A percentile compares a stretch with the other conserved stretches of the same genome.
These are phyloP conservation scores for Pachydiplax longipennis DNA, from an alignment of 2,888 invertebrate species.

Conservation along the genomic window DNA sequence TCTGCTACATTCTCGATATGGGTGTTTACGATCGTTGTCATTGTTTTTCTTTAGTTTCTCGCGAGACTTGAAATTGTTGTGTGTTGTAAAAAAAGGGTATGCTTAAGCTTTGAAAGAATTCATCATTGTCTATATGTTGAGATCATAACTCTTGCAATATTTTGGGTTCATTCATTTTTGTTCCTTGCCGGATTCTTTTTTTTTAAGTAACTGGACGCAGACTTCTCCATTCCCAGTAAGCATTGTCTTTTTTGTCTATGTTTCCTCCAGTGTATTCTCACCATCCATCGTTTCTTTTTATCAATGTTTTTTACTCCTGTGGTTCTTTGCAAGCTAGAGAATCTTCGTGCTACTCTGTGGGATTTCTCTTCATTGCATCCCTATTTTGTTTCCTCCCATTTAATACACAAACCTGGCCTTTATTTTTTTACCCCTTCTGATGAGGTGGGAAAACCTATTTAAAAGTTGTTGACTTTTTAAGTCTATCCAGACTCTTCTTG, in stretches of 20 bases:
- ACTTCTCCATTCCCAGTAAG: background rate
- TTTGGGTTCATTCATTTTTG: background rate
- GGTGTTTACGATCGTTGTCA: background rate
- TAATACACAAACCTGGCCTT: background rate
- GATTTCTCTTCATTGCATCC: background rate
- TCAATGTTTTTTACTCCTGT: background rate
- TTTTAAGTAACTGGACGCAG: background rate
- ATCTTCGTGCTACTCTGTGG: background rate
- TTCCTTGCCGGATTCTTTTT: background rate
- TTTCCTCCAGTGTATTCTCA: background rate
- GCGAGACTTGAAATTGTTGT: no score
- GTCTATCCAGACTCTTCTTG: background rate
- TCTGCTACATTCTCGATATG: background rate
- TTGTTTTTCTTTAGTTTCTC: background rate
- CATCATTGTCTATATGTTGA: background rate
- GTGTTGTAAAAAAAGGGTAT: no score
- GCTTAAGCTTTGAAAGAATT: background rate
- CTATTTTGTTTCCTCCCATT: background rate
- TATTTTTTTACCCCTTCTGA: background rate
- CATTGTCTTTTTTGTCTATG: background rate
- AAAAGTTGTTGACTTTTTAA: background rate
- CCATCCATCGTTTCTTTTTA: background rate
- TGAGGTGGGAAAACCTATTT: background rate
- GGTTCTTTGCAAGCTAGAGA: background rate
- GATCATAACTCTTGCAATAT: background rate